Base-by-base conservation (phyloP, 2,113 vertebrate species). In the Nothoprocta perdicaria region DNA sequence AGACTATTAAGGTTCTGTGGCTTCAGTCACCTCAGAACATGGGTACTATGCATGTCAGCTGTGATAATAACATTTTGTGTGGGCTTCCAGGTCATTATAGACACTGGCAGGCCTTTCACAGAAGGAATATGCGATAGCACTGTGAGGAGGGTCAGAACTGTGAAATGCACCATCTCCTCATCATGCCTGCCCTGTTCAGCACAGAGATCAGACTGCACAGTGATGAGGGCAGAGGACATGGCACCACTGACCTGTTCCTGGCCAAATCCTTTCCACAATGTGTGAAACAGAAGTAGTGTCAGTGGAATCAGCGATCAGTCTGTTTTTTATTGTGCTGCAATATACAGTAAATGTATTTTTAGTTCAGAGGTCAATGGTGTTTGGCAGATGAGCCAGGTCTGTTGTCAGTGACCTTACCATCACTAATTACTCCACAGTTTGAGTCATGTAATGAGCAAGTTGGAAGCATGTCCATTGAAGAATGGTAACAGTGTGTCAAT, bases 401-500 rank as follows among this genome's bases (percentile, higher is more conserved):
- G 78, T 17, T 74, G 86, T 77, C 48, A 43, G 12, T 81, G 89
- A 92, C 94, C 84, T 94, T 79, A 94, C 79, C 79, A 27, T 62
- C 33, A 43, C 58, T 0, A 1, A 91, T 88, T 84, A 75, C 65
- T 31, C n/a, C 35, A 68, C 0, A 0, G 77, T 66, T 81, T 93
- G 86, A 75, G 29, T 17, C 15, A 31, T 17, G 27, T 57, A 16
- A 15, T 11, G 33, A 92, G 83, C 57, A 77, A 83, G 74, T 68
- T 80, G 53, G 48, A 78, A 78, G 52, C 61, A 43, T 40, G 74
- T 72, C 43, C 61, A 81, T 65, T 76, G 80, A 93, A 94, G 86
- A 91, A 95, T 72, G 73, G 61, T 46, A 91, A 88, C n/a, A 58
- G 74, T 75, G 62, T 53, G 81, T 86, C 84, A 89, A 82, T 90